Evolutionary conservation across 2,113 vertebrate species (phyloP), one percentile per base, ranked within the genome.

Genomic region (Otis tarda): DNA sequence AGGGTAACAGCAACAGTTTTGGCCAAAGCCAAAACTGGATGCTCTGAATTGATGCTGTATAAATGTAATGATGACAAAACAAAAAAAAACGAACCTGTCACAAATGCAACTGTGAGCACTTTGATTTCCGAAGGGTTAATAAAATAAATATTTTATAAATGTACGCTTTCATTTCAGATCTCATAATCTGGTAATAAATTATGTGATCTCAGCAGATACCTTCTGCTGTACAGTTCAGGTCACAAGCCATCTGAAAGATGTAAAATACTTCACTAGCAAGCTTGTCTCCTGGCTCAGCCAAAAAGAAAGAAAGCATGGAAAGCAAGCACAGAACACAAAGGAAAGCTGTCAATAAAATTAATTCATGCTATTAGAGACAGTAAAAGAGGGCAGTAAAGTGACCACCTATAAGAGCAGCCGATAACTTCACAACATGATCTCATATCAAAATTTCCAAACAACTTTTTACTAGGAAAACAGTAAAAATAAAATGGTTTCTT

Each of bases 221-320:
- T 99, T 99, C 99, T 98, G 99, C 99, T 98, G 99, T 99, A 99
- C 99, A 99, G 99, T 99, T 99, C 98, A 97, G 98, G 99, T 99
- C 99, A 98, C 99, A 99, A 98, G 99, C 98, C 98, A 99, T 99
- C 98, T 99, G 99, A 98, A 99, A 98, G 99, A 99, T 98, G 99
- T 99, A 98, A 99, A 99, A 99, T 97, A 98, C 98, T 98, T 99
- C 99, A 98, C 98, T 98, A 98, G 99, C 98, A 98, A 99, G 98
- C 89, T 98, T 97, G 97, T 98, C 99, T 98, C 98, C 99, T 99
- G 99, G 98, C 98, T 98, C 98, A 98, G 98, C 98, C 98, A 97
- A 98, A 98, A 98, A 98, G 98, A 98, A 98, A 98, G 97, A 98
- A 94, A 97, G 98, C 98, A 97, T 98, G 98, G 95, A 98, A 98